Conservation (phyloP, 2,888 invertebrate species). For the Eurytoma adleriae region DNA sequence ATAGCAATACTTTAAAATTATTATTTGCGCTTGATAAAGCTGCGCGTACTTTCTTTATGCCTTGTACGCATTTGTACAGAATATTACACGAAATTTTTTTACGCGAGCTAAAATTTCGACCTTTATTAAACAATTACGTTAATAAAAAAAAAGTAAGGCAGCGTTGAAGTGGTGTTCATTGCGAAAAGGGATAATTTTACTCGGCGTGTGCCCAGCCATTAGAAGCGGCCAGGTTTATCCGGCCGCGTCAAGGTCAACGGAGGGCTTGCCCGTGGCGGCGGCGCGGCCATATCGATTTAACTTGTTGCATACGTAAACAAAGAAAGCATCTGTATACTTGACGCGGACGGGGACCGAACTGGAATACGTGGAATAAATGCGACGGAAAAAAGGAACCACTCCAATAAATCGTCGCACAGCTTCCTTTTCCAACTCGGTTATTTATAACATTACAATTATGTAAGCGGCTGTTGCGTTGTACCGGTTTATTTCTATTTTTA, state of each 20-base stretch:
- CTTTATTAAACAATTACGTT: neutral
- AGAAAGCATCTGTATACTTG: slow-evolving; percentile 26
- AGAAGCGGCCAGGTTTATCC: slow-evolving; percentile 12
- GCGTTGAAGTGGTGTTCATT: neutral
- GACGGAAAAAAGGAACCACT: no score
- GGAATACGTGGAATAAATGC: no score
- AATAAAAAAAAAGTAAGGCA: neutral
- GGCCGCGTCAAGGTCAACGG: slow-evolving; percentile 40
- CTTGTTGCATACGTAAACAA: slow-evolving; percentile 68
- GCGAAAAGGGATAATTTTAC: no score
- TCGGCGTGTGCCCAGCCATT: neutral
- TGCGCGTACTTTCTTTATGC: neutral
- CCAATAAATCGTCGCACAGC: no score
- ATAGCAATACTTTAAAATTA: no score
- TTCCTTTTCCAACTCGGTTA: no score
- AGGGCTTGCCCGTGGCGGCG: slow-evolving; percentile 39
- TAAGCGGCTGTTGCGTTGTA: no score
- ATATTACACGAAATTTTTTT: neutral
- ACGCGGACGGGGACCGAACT: no score
- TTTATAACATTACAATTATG: no score
- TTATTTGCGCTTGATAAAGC: neutral
- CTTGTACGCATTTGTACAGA: no score
- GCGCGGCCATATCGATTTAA: slow-evolving; percentile 60
- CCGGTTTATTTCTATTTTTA: no score
- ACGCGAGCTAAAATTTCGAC: neutral